A percentile compares a stretch with the other conserved stretches of the same genome.
These are phyloP conservation scores for Hozukius guyotensis DNA, from an alignment of 2,797 vertebrate genomes.

Conservation along the genomic window DNA sequence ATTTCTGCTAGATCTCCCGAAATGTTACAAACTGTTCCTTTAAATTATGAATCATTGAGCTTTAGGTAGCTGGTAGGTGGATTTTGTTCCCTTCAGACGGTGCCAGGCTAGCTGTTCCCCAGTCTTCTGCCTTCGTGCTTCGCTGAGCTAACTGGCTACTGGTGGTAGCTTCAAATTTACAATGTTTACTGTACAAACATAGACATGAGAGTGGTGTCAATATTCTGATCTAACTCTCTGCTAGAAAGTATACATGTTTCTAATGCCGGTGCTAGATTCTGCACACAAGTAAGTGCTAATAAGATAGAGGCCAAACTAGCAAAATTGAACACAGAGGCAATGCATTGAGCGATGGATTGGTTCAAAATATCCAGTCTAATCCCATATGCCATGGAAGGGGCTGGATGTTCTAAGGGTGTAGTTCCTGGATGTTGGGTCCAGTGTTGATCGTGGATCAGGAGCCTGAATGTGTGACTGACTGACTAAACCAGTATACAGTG, in stretches of 20 bases:
- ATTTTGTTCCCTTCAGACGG: background rate
- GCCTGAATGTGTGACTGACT: background rate
- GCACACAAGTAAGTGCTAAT: background rate
- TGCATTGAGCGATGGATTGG: background rate
- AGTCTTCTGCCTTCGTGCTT: background rate
- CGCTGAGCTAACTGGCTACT: background rate
- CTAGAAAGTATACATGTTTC: background rate
- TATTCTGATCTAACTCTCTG: too few species aligned
- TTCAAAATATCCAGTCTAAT: background rate
- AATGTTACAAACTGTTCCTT: too few species aligned
- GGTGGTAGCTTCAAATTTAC: background rate
- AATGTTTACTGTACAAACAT: background rate
- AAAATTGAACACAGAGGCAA: background rate
- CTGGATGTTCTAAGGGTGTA: slow-evolving; percentile 45
- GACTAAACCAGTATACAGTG: background rate
- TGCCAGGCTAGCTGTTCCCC: background rate
- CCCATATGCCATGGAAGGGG: slow-evolving; percentile 16
- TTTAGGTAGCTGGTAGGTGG: background rate
- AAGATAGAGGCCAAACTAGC: background rate
- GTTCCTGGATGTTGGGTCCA: slow-evolving; percentile 3
- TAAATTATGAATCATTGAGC: background rate
- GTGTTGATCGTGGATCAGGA: background rate
- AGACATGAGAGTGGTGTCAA: too few species aligned
- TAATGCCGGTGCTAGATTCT: background rate
- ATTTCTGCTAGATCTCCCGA: too few species aligned